Evolutionary conservation across 2,113 vertebrate species (phyloP).

Genomic region (Cricetomys ansorgei): DNA sequence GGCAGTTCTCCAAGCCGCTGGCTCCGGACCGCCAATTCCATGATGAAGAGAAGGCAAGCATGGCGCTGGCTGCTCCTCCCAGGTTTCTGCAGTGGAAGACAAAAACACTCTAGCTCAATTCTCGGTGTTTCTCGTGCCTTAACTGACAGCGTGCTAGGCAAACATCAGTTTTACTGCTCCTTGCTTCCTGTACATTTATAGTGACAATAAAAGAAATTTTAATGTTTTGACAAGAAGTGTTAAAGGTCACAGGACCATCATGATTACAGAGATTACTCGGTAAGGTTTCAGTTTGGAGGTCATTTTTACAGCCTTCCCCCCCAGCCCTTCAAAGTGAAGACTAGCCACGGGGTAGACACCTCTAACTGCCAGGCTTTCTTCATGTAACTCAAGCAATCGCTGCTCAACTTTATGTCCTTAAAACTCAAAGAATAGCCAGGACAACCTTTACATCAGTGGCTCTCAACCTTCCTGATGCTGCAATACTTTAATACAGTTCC

Average conservation of each 20-base stretch:
- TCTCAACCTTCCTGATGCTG: too few relatives aligned
- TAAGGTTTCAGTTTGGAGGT: neutral
- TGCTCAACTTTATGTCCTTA: too few relatives aligned
- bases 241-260: neutral
- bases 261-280: neutral
- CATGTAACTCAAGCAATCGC: neutral
- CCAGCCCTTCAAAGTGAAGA: neutral
- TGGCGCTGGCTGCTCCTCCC: too few relatives aligned
- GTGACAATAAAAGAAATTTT: neutral
- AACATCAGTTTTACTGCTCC: neutral
- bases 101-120: neutral
- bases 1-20: neutral
- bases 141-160: neutral
- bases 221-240: neutral
- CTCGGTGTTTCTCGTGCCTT: neutral
- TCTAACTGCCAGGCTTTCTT: neutral
- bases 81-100: neutral
- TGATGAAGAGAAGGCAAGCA: accelerated
- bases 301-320: neutral
- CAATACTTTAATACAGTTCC: too few relatives aligned
- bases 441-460: too few relatives aligned
- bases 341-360: accelerated
- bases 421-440: neutral
- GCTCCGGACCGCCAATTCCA: neutral
- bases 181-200: neutral